A percentile compares a stretch with the other conserved stretches of the same genome.
Evolutionary conservation across 2,888 invertebrate species (phyloP).

Genomic region (Drosophila anomalata): DNA sequence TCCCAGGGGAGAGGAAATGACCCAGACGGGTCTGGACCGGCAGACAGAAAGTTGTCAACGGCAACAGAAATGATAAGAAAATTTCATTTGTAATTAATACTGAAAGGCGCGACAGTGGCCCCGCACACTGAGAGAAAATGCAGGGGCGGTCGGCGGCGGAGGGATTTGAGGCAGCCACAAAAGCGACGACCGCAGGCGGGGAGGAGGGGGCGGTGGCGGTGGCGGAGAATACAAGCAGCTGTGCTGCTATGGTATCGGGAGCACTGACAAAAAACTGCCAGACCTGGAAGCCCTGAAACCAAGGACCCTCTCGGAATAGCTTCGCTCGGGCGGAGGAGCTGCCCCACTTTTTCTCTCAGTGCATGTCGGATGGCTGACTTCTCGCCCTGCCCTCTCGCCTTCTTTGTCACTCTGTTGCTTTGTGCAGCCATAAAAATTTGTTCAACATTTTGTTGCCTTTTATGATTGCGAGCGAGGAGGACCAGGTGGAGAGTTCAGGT

Average conservation of each 20-base stretch:
- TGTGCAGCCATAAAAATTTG: slow-evolving; percentile 56
- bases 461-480: slow-evolving; percentile 39
- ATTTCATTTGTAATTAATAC: slow-evolving; percentile 71
- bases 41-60: slow-evolving; percentile 58
- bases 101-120: slow-evolving; percentile 43
- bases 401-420: slow-evolving; percentile 34
- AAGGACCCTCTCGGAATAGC: too few species aligned
- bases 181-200: slow-evolving; percentile 42
- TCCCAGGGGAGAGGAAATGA: neutral
- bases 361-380: slow-evolving; percentile 28
- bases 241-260: slow-evolving; percentile 37
- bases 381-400: slow-evolving; percentile 17
- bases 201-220: neutral
- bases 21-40: slow-evolving; percentile 37
- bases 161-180: slow-evolving; percentile 36
- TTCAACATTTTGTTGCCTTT: slow-evolving; percentile 53
- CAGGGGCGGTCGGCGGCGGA: neutral
- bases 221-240: slow-evolving; percentile 8
- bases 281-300: too few species aligned
- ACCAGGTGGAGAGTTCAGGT: neutral
- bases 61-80: slow-evolving; percentile 59
- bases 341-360: slow-evolving; percentile 1
- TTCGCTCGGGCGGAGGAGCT: too few species aligned
- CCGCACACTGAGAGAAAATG: slow-evolving; percentile 4
- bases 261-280: slow-evolving; percentile 7